These are phyloP conservation scores for Zootermopsis nevadensis DNA, from an alignment of 2,888 invertebrate species.

Conservation along the genomic window DNA sequence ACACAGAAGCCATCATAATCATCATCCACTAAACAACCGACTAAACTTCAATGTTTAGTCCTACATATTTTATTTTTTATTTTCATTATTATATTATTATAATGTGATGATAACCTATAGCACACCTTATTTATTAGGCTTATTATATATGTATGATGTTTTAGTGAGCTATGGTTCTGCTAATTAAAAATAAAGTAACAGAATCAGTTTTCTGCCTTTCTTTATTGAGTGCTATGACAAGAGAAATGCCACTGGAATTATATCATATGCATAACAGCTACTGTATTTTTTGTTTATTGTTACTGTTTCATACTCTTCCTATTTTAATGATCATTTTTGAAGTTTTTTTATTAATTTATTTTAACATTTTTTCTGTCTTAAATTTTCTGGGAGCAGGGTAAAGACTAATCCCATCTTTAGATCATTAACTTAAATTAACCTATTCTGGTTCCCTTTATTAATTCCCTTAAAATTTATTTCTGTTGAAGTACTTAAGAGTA, in stretches of 20 bases:
- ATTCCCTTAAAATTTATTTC: constrained; percentile 12
- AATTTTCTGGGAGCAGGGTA: constrained; percentile 21
- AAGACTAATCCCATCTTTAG: constrained; percentile 27
- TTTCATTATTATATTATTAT: constrained; percentile 34
- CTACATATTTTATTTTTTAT: constrained; percentile 28
- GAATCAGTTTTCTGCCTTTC: constrained; percentile 1
- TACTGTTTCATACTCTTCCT: constrained; percentile 18
- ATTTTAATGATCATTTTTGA: constrained; percentile 1
- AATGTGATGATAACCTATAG: constrained; percentile 32
- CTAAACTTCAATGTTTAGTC: constrained; percentile 37
- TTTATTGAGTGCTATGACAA: constrained; percentile 23
- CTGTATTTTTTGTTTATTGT: constrained; percentile 29
- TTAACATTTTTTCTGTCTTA: constrained; percentile 28
- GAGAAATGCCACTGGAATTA: neutral
- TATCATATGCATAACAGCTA: constrained; percentile 42
- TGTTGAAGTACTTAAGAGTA: neutral
- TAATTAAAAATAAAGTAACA: constrained; percentile 36
- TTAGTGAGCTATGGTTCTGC: constrained; percentile 31
- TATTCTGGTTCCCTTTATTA: constrained; percentile 24
- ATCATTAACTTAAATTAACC: constrained; percentile 36
- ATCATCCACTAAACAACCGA: constrained; percentile 40
- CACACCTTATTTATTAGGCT: constrained; percentile 23
- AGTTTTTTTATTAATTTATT: constrained; percentile 22
- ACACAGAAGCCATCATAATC: constrained; percentile 29
- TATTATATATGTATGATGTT: constrained; percentile 4